Evolutionary conservation across 2,113 vertebrate species (phyloP), one percentile per base, ranked within the genome.

Genomic region (Eublepharis macularius): DNA sequence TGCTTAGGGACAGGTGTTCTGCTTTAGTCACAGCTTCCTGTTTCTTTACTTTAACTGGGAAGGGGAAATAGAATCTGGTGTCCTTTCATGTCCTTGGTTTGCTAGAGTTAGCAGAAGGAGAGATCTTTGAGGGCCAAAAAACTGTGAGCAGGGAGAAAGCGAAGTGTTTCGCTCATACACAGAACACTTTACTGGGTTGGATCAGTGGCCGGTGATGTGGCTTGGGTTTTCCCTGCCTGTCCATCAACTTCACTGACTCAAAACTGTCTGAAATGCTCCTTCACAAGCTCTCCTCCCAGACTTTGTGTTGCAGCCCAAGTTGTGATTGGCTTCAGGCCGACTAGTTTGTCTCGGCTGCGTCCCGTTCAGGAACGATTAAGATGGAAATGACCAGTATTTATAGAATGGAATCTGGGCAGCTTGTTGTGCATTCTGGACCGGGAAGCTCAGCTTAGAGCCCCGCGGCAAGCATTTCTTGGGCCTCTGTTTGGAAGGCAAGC

Each of bases 401-500:
- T 13, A 70, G 81, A 39, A 73, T 41, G 86, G 54, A 65, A 60
- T 43, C 65, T 7, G 54, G 13, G 57, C 14, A 41, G 9, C 9
- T 0, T 0, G 0, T 63, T 26, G 26, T 24, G 26, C 29, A 26
- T 63, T 29, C 13, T 24, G 0, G 34, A 36, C 11, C 1, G 0
- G 0, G 76, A 1, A 0, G 16, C 19, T 17, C 21, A 75, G 75
- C n/a, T 47, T 32, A 1, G 76, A 4, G 19, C 54, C 76, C 29
- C 39, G 32, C 68, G 65, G n/a, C 51, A 70, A 68, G 8, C 32
- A 26, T n/a, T 78, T 82, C 74, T 57, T 36, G 16, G 7, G 82
- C 21, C n/a, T 24, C 3, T 43, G 86, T 39, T 7, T 8, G 66
- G 34, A 51, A 65, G 12, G 24, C 60, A 10, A 29, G 29, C 4